phyloP scores from a whole-genome alignment of 2,113 vertebrate species.

The Dasypus novemcinctus region DNA sequence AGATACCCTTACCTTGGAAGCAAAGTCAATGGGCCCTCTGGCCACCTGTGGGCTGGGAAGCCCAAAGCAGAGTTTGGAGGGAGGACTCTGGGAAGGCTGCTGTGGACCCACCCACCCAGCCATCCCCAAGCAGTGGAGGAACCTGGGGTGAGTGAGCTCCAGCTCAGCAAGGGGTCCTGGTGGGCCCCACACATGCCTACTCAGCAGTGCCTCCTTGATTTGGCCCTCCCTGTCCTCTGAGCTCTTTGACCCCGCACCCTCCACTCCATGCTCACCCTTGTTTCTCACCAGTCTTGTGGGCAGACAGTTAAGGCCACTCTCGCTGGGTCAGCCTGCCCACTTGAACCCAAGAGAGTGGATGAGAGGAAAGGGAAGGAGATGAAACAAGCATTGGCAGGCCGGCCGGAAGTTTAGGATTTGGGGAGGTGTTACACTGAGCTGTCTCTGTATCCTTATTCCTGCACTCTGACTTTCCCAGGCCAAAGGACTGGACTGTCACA shows the following conservation, averaged over 20 bases:
- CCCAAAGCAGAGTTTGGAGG: neutral
- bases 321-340: rapidly evolving
- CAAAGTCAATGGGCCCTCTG: neutral
- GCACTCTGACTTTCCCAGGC: neutral
- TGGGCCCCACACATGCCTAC: neutral
- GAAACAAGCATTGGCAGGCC: neutral
- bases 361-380: neutral
- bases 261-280: rapidly evolving
- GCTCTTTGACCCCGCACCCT: neutral
- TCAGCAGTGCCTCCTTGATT: neutral
- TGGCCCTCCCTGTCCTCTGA: neutral
- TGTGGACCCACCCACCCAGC: rapidly evolving
- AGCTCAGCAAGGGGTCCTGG: neutral
- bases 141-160: neutral
- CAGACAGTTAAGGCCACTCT: neutral
- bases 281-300: neutral
- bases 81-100: no score
- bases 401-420: neutral
- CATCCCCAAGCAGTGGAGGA: neutral
- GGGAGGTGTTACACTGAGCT: no score
- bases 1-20: neutral
- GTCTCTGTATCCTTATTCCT: neutral
- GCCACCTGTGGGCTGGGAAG: neutral
- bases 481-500: neutral
- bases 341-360: no score